Base-by-base conservation (phyloP, 2,797 vertebrate species). In the Siniperca obscura region DNA sequence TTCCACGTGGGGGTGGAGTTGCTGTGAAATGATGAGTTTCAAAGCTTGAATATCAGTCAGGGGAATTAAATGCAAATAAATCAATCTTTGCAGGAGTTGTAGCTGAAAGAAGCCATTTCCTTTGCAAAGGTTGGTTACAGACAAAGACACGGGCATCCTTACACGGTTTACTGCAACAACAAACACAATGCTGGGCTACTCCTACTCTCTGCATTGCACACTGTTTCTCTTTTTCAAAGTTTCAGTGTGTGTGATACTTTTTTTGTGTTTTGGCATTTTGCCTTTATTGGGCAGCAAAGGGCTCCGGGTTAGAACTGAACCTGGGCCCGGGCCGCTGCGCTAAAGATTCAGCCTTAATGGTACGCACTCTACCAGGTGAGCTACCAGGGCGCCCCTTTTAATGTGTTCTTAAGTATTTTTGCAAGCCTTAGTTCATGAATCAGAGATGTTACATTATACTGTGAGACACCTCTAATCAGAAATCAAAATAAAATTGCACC, bases 1-100 rank as follows among this genome's bases (percentile, higher is more conserved):
- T 85, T 89, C 86, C 72, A 5, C 64, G 82, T 25, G 89, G 82
- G 82, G 62, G 88, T 42, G 66, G 57, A 73, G 66, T 16, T 80
- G 44, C 30, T 79, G 36, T 59, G 81, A 92, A 85, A 76, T 71
- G 74, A 67, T 7, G 2, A 38, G 44, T 77, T 74, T 84, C 71
- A 57, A 56, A 46, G 40, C 1, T 25, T 64, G 12, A 70, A 62
- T 82, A 75, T 84, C 62, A 74, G 19, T 27, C 11, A 34, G 74
- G 3, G 64, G 64, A 88, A 76, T 68, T 6, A 48, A 76, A 86
- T 67, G 52, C 46, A 78, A 48, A 79, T 73, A 65, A 27, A 84
- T 62, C 1, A 34, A n/a, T 67, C 2, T 81, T 30, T 73, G 70
- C 52, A 74, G 34, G 61, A 79, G 61, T 4, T 17, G 12, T 5